Conservation (phyloP, 2,888 invertebrate genomes). For the Euspilapteryx auroguttella region DNA sequence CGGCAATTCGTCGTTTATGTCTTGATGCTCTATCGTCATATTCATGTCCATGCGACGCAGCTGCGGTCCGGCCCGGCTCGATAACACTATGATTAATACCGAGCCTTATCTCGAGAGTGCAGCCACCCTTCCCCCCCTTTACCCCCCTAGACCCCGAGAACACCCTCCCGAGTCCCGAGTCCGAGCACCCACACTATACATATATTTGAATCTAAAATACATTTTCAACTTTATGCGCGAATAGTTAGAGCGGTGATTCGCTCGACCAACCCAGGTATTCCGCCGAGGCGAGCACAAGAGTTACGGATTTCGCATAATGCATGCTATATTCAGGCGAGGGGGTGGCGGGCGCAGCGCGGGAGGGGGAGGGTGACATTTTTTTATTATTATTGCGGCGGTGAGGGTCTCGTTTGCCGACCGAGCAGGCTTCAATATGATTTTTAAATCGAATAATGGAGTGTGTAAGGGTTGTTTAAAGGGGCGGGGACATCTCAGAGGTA, state of each 20-base stretch:
- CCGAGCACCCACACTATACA: too few species aligned
- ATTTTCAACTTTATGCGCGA: too few species aligned
- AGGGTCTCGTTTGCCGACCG: slow-evolving; percentile 24
- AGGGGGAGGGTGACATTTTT: slow-evolving; percentile 37
- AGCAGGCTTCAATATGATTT: slow-evolving; percentile 56
- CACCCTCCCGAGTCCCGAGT: slow-evolving; percentile 6
- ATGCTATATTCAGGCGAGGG: slow-evolving; percentile 43
- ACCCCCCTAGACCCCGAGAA: slow-evolving; percentile 4
- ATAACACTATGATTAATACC: slow-evolving; percentile 61
- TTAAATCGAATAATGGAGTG: slow-evolving; percentile 57
- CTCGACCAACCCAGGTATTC: slow-evolving; percentile 44
- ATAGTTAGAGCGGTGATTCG: too few species aligned
- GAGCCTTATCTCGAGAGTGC: slow-evolving; percentile 56
- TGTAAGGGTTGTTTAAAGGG: slow-evolving; percentile 36
- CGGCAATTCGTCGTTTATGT: too few species aligned
- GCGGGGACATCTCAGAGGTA: slow-evolving; percentile 29
- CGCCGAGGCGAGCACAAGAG: slow-evolving; percentile 44
- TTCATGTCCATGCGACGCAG: too few species aligned
- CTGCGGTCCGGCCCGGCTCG: too few species aligned
- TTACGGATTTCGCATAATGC: slow-evolving; percentile 62
- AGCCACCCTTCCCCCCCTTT: slow-evolving; percentile 21
- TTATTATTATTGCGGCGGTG: slow-evolving; percentile 56
- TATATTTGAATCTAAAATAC: too few species aligned
- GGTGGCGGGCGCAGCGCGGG: slow-evolving; percentile 12
- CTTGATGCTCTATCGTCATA: too few species aligned